phyloP scores from a whole-genome alignment of 2,888 invertebrate species.

The Calameuta pallipes region DNA sequence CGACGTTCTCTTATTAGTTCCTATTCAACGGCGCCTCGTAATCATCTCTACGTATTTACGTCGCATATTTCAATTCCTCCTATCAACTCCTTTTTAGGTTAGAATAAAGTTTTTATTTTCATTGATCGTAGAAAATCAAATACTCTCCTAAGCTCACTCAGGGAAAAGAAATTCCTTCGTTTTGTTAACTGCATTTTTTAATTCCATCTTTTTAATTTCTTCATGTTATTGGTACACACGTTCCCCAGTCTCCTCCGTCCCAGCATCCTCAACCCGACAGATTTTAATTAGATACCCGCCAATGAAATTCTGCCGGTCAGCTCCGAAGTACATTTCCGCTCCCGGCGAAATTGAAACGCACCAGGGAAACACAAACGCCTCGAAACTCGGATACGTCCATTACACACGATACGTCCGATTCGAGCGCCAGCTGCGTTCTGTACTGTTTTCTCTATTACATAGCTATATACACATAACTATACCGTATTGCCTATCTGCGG shows the following conservation, averaged over 20 bases:
- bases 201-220: not conserved
- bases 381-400: slow-evolving; percentile 2
- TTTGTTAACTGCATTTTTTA: not conserved
- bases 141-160: not conserved
- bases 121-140: not conserved
- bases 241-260: not conserved
- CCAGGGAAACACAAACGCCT: not conserved
- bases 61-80: not conserved
- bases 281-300: not conserved
- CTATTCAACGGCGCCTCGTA: not conserved
- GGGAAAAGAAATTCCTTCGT: not conserved
- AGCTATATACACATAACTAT: not conserved
- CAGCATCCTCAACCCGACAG: not conserved
- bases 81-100: not conserved
- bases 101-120: not conserved
- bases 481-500: not conserved
- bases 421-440: not conserved
- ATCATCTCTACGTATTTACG: not conserved
- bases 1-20: not conserved
- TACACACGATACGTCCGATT: slow-evolving; percentile 1
- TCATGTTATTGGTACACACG: not conserved
- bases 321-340: not conserved
- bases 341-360: not conserved
- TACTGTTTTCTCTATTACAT: not conserved
- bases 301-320: not conserved